Base-by-base conservation (phyloP, 2,888 invertebrate genomes). In the Drosophila neonasuta region DNA sequence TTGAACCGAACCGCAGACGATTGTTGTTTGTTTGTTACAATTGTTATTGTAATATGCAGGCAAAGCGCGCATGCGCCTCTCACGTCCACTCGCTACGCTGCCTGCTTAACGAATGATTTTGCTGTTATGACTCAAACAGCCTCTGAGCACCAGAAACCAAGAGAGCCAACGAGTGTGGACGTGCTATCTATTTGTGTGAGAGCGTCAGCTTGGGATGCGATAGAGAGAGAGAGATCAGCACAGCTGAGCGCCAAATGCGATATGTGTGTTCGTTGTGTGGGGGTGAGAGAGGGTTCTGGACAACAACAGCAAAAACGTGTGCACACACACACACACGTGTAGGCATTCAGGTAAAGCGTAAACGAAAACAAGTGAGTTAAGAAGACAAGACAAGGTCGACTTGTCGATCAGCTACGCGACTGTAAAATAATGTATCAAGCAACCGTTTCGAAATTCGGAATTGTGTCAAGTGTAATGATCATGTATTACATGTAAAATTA, bases 11-110 rank as follows among this genome's bases (percentile, higher is more conserved):
- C 10, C 20, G 17, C 20, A 49, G 8, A 45, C 39, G 30, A 65
- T 45, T 45, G 24, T 7, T 55, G 34, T 63, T 10, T 41, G 36
- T 66, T 74, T 41, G 36, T 66, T 74, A 56, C 66, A 55, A 66
- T 55, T 60, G 42, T 49, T 61, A 51, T 73, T 50, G 55, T 54
- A 63, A 49, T 51, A 54, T 56, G 63, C 74, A 62, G 69, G 68
- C 69, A 71, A 62, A 83, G 85, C 86, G 86, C 87, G 85, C 86
- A 81, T 73, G 85, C 86, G 86, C 76, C 70, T 70, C 71, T 73
- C 79, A 86, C 82, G 82, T 86, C 73, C 41, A 67, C 56, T 69
- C 68, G 73, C 75, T 81, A 66, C 79, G 76, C 74, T 68, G 74
- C 70, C 85, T 71, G 75, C 69, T 58, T 50, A 79, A 74, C 80